Base-by-base conservation (phyloP, 1,140 invertebrate genomes). In the Ylistrum balloti region DNA sequence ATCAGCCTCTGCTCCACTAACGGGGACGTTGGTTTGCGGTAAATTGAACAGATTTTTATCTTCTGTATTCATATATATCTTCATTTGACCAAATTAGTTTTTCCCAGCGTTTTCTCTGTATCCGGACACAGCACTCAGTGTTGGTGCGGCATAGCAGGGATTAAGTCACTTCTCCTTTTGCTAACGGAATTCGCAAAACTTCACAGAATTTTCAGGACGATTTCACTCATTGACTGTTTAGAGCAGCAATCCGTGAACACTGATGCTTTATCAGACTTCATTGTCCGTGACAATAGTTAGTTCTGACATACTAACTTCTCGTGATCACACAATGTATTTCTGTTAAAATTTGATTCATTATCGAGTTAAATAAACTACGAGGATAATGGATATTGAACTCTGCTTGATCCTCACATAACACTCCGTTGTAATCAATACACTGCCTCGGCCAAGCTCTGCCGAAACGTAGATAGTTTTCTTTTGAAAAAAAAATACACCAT, bases 61-160 rank as follows among this genome's bases (percentile, higher is more conserved):
- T 74, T 74, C 56, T 74, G 56, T 74, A 74, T 74, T 74, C 56
- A 74, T 74, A 74, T 74, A 74, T n/a, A 74, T 74, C 56, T 74
- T 74, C 56, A 74, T 74, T 74, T 74, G 56, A 17, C n/a, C n/a
- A 74, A 74, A 74, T 74, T 74, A 74, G 56, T n/a, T 28, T 74
- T 11, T 45, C 56, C n/a, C 56, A 0, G 56, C 20, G 56, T 74
- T n/a, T n/a, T 28, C 22, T 11, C n/a, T 74, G 22, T 28, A n/a
- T 74, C 56, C 56, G 56, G 56, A 22, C 1, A 74, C 5, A 22
- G n/a, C n/a, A 74, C 56, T 3, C 56, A 28, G n/a, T 74, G 56
- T 74, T 74, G n/a, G 5, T 22, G 22, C 28, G 22, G 5, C 28
- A 17, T 28, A 74, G 56, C 56, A 1, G 3, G 22, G 56, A 74